phyloP scores from a whole-genome alignment of 2,113 vertebrate genomes.

The Regulus satrapa region DNA sequence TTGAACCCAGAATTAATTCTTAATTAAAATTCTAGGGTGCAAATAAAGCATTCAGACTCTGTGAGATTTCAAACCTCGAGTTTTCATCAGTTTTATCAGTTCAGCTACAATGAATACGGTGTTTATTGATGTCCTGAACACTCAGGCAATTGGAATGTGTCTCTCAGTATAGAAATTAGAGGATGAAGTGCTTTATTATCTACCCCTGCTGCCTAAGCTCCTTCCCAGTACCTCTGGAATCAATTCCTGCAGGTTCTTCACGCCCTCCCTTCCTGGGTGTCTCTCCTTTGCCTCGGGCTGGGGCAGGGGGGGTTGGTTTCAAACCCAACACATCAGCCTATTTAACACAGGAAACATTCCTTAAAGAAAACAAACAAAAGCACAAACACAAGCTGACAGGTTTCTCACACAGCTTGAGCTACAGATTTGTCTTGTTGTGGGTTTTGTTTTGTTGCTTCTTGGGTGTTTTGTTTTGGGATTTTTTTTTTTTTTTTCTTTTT shows the following conservation, averaged over 20 bases:
- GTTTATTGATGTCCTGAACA: background rate
- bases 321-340: background rate
- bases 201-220: background rate
- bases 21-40: background rate
- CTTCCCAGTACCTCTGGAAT: background rate
- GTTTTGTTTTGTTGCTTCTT: no score
- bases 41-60: background rate
- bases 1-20: background rate
- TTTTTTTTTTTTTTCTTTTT: background rate
- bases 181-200: background rate
- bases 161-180: background rate
- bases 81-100: background rate
- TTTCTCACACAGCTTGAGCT: slow-evolving; percentile 6
- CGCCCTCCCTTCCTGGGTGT: background rate
- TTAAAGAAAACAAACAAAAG: slow-evolving; percentile 32
- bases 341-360: background rate
- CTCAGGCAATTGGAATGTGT: background rate
- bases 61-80: background rate
- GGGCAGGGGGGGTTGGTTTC: background rate
- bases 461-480: no score
- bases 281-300: background rate
- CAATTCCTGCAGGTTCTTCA: background rate
- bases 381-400: slow-evolving; percentile 18
- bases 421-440: background rate
- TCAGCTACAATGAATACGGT: rapidly evolving